A percentile compares a stretch with the other conserved stretches of the same genome.
Conservation (phyloP, 2,888 invertebrate species). For the Capitulum mitella region DNA sequence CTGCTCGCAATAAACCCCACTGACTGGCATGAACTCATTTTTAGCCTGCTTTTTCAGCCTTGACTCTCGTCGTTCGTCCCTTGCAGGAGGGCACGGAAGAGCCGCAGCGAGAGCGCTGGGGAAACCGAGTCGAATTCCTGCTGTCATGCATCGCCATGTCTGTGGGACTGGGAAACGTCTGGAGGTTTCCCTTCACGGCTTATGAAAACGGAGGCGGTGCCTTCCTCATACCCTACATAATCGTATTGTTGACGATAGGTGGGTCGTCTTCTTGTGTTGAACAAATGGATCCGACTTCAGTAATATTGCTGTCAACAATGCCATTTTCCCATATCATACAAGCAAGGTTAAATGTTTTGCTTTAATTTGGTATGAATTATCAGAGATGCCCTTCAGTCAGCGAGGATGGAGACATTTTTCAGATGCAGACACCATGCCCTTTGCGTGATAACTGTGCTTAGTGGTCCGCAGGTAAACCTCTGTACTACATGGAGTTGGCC, state of each 20-base stretch:
- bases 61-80: no score
- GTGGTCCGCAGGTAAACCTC: constrained; percentile 45
- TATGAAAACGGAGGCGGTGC: constrained; percentile 43
- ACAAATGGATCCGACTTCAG: no score
- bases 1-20: no score
- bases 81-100: no score
- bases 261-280: no score
- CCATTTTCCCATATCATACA: no score
- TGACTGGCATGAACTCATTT: neutral
- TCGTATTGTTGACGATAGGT: constrained; percentile 57
- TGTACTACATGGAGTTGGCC: constrained; percentile 75
- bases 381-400: no score
- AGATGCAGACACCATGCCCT: no score
- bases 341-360: no score
- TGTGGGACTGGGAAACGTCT: constrained; percentile 58
- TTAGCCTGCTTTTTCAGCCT: neutral
- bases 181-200: constrained; percentile 39
- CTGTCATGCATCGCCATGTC: constrained; percentile 65
- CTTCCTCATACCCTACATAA: constrained; percentile 59
- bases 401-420: no score
- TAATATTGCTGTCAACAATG: no score
- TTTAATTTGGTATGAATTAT: no score
- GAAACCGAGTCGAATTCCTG: constrained; percentile 55
- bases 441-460: neutral
- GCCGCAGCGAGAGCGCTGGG: constrained; percentile 47